A percentile compares a stretch with the other conserved stretches of the same genome.
phyloP scores from a whole-genome alignment of 2,888 invertebrate genomes.

The Hoplodrina ambigua region DNA sequence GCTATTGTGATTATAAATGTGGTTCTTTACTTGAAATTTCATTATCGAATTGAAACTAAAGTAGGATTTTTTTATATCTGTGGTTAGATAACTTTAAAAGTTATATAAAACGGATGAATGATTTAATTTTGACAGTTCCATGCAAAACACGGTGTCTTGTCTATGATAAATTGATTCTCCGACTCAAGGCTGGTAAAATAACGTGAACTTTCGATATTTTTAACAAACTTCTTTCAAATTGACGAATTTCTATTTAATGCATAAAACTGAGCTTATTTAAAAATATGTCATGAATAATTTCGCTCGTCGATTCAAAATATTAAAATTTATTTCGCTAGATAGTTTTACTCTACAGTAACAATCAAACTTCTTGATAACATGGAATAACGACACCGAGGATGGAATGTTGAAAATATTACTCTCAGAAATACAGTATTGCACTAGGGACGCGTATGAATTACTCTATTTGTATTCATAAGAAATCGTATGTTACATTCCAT shows the following conservation, averaged over 20 bases:
- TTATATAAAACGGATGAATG: background rate
- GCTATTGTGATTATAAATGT: conserved; percentile 32
- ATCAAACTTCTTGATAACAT: conserved; percentile 33
- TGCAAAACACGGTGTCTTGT: no score
- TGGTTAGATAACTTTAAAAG: background rate
- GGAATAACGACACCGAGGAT: conserved; percentile 15
- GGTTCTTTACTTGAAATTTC: background rate
- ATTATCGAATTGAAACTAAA: background rate
- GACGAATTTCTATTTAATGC: no score
- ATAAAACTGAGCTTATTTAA: no score
- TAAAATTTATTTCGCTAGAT: conserved; percentile 1
- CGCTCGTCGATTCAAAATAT: background rate
- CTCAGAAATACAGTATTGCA: conserved; percentile 43
- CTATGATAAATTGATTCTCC: no score
- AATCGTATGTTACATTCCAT: conserved; percentile 46
- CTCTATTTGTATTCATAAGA: conserved; percentile 59
- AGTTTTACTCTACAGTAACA: background rate
- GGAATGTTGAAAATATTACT: conserved; percentile 36
- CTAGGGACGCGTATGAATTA: conserved; percentile 37
- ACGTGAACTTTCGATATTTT: no score
- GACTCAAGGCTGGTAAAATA: no score
- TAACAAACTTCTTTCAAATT: no score
- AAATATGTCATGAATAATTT: no score
- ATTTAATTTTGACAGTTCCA: no score
- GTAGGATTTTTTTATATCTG: background rate